A percentile compares a stretch with the other conserved stretches of the same genome.
phyloP scores from a whole-genome alignment of 64 coral and sea anemone species.

The Dendronephthya gigantea region DNA sequence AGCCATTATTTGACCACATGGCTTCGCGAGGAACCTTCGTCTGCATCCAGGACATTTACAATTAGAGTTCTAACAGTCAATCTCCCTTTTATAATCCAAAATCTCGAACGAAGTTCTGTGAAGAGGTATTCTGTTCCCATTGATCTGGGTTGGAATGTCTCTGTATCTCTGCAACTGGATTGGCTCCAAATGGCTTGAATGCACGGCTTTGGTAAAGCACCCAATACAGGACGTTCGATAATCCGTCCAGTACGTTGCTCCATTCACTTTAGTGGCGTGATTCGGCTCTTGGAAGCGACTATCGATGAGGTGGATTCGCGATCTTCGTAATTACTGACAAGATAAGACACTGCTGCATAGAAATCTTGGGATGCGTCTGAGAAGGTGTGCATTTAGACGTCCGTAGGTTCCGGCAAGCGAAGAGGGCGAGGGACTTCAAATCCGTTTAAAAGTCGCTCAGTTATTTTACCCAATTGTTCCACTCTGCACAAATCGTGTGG shows the following conservation, averaged over 20 bases:
- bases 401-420: too few relatives aligned
- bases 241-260: constrained; percentile 33
- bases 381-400: too few relatives aligned
- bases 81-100: background rate
- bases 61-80: background rate
- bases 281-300: constrained; percentile 23
- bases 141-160: background rate
- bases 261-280: constrained; percentile 25
- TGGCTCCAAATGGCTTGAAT: constrained; percentile 53
- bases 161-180: background rate
- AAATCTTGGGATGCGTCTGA: too few relatives aligned
- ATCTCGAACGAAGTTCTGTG: constrained; percentile 46
- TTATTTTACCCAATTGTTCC: too few relatives aligned
- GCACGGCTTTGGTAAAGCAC: background rate
- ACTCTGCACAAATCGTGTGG: too few relatives aligned
- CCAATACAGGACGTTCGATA: constrained; percentile 12
- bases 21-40: background rate
- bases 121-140: constrained; percentile 3
- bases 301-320: background rate
- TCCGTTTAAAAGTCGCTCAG: too few relatives aligned
- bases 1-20: background rate
- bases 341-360: too few relatives aligned
- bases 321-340: constrained; percentile 20
- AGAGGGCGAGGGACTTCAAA: too few relatives aligned
- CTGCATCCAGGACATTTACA: background rate